Conservation (phyloP, 2,888 invertebrate species). For the Catocala nupta region DNA sequence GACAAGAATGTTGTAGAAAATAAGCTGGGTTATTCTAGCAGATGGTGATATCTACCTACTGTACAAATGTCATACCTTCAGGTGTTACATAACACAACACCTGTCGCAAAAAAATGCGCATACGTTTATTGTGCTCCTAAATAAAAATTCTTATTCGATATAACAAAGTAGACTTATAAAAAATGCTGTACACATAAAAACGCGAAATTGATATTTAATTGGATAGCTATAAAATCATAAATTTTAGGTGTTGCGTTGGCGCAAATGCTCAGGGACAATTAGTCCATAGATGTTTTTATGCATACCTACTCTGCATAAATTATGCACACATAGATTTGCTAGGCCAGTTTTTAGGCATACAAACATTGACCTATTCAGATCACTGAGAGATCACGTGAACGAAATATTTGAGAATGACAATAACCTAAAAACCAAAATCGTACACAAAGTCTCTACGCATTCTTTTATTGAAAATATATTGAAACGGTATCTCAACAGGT, state of each 20-base stretch:
- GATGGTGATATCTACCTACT: no score
- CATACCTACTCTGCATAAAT: not conserved
- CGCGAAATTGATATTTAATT: slow-evolving; percentile 20
- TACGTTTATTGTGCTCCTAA: no score
- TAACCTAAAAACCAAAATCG: no score
- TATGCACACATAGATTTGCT: no score
- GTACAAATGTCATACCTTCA: slow-evolving; percentile 7
- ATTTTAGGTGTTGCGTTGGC: slow-evolving; percentile 1
- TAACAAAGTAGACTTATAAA: slow-evolving; percentile 1
- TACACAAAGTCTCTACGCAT: no score
- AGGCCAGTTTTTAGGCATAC: no score
- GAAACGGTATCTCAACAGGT: slow-evolving; percentile 35
- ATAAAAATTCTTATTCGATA: no score
- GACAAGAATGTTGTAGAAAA: no score
- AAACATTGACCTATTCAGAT: slow-evolving; percentile 8
- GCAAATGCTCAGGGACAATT: slow-evolving; percentile 6
- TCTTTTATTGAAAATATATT: no score
- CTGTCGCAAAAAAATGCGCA: slow-evolving; percentile 4
- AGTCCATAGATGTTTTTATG: slow-evolving; percentile 4
- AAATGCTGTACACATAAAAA: slow-evolving; percentile 10
- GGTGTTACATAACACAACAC: slow-evolving; percentile 9
- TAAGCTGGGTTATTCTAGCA: no score
- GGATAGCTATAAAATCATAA: slow-evolving; percentile 7
- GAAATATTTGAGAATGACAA: no score
- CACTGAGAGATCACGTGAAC: slow-evolving; percentile 1